Conservation (phyloP, 2,888 invertebrate genomes). For the Meiosimyza platycephala region DNA sequence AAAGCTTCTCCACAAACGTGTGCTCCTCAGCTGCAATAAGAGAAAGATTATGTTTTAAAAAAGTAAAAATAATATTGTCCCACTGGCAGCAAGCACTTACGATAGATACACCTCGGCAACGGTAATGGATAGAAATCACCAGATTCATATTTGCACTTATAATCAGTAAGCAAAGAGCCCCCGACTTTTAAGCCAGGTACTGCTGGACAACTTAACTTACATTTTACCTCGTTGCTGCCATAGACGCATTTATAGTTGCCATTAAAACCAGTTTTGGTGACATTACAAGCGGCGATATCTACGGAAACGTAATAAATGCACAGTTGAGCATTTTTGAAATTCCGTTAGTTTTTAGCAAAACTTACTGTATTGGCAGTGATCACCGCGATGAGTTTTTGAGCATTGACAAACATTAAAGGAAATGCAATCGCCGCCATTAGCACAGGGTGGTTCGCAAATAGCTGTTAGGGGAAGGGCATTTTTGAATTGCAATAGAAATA, state of each 20-base stretch:
- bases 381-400: slow-evolving; percentile 72
- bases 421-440: slow-evolving; percentile 84
- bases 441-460: slow-evolving; percentile 77
- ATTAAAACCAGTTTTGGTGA: slow-evolving; percentile 76
- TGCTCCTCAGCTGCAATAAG: slow-evolving; percentile 44
- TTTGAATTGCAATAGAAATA: neutral
- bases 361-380: slow-evolving; percentile 62
- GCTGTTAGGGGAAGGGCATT: slow-evolving; percentile 54
- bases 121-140: slow-evolving; percentile 77
- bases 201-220: slow-evolving; percentile 75
- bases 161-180: slow-evolving; percentile 71
- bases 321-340: too few species aligned
- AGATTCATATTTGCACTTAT: slow-evolving; percentile 75
- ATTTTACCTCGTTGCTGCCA: slow-evolving; percentile 72
- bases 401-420: slow-evolving; percentile 83
- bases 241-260: slow-evolving; percentile 81
- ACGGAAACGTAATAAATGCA: slow-evolving; percentile 62
- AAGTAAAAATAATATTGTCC: neutral
- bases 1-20: too few species aligned
- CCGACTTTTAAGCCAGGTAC: slow-evolving; percentile 72
- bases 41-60: neutral
- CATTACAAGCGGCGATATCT: slow-evolving; percentile 69
- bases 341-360: neutral
- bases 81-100: slow-evolving; percentile 64
- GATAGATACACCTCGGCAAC: slow-evolving; percentile 78